Evolutionary conservation across 2,797 vertebrate genomes (phyloP).

Genomic region (Pagetopsis macropterus): DNA sequence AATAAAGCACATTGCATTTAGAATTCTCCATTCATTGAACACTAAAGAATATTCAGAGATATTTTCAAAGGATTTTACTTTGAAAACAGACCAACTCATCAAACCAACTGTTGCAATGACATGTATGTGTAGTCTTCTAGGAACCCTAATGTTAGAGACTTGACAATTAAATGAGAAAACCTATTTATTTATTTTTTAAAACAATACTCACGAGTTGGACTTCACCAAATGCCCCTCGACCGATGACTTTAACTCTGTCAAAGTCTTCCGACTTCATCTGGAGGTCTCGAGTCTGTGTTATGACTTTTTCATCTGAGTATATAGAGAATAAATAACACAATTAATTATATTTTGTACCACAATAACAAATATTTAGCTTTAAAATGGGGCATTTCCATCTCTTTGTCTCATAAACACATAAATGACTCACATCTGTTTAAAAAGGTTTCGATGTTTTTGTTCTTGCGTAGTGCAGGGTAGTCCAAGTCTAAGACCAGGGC

Average conservation of each 20-base stretch:
- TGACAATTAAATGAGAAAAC: not conserved
- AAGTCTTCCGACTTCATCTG: slow-evolving; percentile 99
- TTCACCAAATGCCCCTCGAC: slow-evolving; percentile 97
- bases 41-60: not conserved
- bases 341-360: not conserved
- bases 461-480: slow-evolving; percentile 97
- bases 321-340: not conserved
- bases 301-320: slow-evolving; percentile 91
- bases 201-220: slow-evolving; percentile 92
- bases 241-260: slow-evolving; percentile 98
- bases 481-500: slow-evolving; percentile 96
- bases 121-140: not conserved
- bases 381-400: not conserved
- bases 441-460: slow-evolving; percentile 99
- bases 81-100: not conserved
- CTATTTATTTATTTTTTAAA: not conserved
- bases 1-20: not conserved
- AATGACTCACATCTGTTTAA: slow-evolving; percentile 95
- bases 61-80: not conserved
- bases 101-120: not conserved
- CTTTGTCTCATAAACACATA: not conserved
- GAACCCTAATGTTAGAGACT: not conserved
- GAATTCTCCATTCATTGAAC: not conserved
- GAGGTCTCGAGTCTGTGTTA: slow-evolving; percentile 89
- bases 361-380: not conserved